Evolutionary conservation across 2,797 vertebrate genomes (phyloP).

Genomic region (Sebastes kiyomatsui): DNA sequence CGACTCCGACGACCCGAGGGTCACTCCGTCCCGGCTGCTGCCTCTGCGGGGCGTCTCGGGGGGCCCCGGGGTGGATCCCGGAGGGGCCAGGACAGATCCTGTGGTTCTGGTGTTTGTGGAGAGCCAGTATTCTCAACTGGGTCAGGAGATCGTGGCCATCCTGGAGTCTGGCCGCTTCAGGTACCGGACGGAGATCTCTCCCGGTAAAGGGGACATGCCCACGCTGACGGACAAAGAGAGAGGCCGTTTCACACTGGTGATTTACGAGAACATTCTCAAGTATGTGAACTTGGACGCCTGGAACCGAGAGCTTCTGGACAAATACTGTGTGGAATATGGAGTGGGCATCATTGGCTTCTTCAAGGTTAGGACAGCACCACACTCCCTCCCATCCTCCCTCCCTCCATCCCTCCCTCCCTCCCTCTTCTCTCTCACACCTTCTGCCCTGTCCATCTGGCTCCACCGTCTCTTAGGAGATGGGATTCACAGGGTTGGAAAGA

Average conservation of each 20-base stretch:
- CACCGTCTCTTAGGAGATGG: constrained; percentile 70
- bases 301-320: constrained; percentile 99
- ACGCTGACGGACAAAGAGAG: constrained; percentile 95
- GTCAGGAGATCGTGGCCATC: constrained; percentile 98
- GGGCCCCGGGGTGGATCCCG: constrained; percentile 63
- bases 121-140: constrained; percentile 97
- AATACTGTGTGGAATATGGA: constrained; percentile 98
- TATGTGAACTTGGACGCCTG: constrained; percentile 98
- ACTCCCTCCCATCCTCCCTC: constrained; percentile 28
- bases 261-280: constrained; percentile 98
- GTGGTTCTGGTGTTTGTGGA: constrained; percentile 98
- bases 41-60: constrained; percentile 81
- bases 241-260: constrained; percentile 94
- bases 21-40: constrained; percentile 89
- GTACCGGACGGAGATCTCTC: constrained; percentile 96
- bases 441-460: constrained; percentile 80
- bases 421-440: constrained; percentile 69
- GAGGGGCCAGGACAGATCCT: constrained; percentile 92
- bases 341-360: constrained; percentile 99
- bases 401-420: constrained; percentile 22
- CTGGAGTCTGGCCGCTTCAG: constrained; percentile 96
- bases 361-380: constrained; percentile 87
- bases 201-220: constrained; percentile 98
- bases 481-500: constrained; percentile 69
- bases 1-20: constrained; percentile 89